Evolutionary conservation across 2,797 vertebrate species (phyloP).

Genomic region (Eidolon dupreanum): DNA sequence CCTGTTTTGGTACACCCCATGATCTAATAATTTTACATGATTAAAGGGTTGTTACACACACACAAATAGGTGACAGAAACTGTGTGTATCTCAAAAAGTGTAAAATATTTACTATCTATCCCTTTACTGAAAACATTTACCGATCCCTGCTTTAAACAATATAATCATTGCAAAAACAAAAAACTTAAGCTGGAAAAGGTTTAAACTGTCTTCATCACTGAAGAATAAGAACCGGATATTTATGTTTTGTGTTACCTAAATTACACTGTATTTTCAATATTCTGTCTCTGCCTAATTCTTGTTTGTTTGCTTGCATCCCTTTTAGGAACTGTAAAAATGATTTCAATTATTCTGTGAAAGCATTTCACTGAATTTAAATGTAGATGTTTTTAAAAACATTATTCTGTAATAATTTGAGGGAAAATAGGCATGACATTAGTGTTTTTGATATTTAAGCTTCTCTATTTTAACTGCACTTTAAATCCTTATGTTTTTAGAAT

Average conservation of each 20-base stretch:
- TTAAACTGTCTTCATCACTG: neutral
- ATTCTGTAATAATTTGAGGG: constrained; percentile 10
- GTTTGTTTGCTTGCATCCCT: neutral
- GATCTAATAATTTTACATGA: neutral
- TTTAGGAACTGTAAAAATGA: neutral
- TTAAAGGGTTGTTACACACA: neutral
- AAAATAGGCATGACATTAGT: neutral
- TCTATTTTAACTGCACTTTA: neutral
- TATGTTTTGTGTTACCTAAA: neutral
- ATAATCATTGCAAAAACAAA: neutral
- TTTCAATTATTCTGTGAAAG: constrained; percentile 40
- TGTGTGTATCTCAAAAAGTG: neutral
- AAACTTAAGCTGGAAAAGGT: neutral
- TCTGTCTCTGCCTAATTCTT: neutral
- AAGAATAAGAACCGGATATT: neutral
- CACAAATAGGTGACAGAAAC: neutral
- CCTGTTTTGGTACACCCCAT: neutral
- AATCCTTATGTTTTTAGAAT: neutral
- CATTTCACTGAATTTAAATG: constrained; percentile 25
- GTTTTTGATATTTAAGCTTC: constrained; percentile 17
- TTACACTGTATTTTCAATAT: neutral
- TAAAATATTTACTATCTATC: neutral
- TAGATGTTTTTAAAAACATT: neutral
- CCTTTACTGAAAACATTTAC: neutral
- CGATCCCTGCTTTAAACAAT: neutral